Percentiles rank a stretch among this genome's conserved stretches.
Evolutionary conservation across 1,140 invertebrate species (phyloP).

Genomic region (Drosophila rufa): DNA sequence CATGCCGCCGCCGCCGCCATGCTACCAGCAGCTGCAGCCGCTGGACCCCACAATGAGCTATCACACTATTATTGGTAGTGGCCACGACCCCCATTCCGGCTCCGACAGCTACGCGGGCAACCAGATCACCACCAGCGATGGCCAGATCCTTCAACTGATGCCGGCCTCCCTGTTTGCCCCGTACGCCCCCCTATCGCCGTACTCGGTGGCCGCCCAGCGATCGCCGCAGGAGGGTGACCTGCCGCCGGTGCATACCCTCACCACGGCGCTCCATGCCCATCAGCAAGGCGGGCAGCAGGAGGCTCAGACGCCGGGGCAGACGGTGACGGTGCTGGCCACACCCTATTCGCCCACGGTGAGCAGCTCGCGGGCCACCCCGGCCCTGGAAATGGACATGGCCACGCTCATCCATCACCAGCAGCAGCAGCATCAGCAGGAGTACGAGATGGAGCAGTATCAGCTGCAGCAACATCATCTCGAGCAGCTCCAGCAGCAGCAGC

Average conservation of each 20-base stretch:
- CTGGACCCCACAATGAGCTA: constrained; percentile 84
- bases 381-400: constrained; percentile 66
- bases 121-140: constrained; percentile 55
- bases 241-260: constrained; percentile 73
- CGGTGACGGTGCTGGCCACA: constrained; percentile 62
- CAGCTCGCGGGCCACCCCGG: constrained; percentile 67
- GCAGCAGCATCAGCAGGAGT: constrained; percentile 49
- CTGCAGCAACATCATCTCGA: constrained; percentile 48
- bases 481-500: constrained; percentile 41
- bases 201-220: constrained; percentile 68
- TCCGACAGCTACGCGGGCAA: constrained; percentile 6
- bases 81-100: neutral
- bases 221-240: constrained; percentile 80
- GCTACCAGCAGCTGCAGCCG: constrained; percentile 82
- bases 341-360: constrained; percentile 78
- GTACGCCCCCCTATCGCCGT: constrained; percentile 66
- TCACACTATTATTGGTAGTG: constrained; percentile 85
- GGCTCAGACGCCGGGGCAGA: constrained; percentile 47
- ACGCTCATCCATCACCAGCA: constrained; percentile 53
- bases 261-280: constrained; percentile 62
- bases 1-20: constrained; percentile 83
- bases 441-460: constrained; percentile 44
- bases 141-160: constrained; percentile 75
- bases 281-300: constrained; percentile 56
- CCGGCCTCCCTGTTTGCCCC: constrained; percentile 54